Conservation (phyloP, 2,113 vertebrate species). For the Eublepharis macularius region DNA sequence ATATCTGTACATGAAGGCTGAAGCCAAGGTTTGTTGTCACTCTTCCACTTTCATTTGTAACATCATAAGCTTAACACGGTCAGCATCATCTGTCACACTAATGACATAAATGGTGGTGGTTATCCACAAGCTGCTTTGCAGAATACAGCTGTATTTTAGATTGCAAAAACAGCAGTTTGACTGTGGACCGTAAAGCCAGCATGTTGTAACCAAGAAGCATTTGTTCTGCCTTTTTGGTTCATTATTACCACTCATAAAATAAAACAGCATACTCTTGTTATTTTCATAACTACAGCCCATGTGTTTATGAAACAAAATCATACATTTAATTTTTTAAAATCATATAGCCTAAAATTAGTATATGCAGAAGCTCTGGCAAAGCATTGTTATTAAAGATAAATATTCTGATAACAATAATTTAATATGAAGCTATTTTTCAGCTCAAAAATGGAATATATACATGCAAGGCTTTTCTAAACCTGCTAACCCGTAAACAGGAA, state of each 20-base stretch:
- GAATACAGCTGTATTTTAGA: background rate
- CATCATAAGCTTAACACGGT: background rate
- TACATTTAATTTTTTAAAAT: background rate
- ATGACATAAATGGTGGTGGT: fast-evolving
- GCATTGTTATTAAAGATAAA: background rate
- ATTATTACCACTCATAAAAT: background rate
- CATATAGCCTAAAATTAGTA: background rate
- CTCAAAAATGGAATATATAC: no score
- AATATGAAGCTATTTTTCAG: background rate
- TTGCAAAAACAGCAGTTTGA: background rate
- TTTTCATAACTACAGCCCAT: slow-evolving; percentile 37
- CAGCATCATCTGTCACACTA: background rate
- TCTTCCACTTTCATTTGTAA: background rate
- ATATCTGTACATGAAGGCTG: fast-evolving
- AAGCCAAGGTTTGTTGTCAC: background rate
- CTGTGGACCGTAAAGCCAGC: background rate
- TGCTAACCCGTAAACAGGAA: no score
- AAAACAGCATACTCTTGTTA: background rate
- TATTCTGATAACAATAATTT: background rate
- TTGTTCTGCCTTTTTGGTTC: background rate
- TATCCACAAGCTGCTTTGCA: slow-evolving; percentile 21
- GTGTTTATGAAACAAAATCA: slow-evolving; percentile 2
- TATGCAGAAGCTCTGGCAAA: background rate
- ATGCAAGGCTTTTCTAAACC: no score
- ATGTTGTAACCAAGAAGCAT: background rate